Percentiles rank a stretch among this genome's conserved stretches.
phyloP scores from a whole-genome alignment of 2,888 invertebrate species.

The Dasypogon diadema region DNA sequence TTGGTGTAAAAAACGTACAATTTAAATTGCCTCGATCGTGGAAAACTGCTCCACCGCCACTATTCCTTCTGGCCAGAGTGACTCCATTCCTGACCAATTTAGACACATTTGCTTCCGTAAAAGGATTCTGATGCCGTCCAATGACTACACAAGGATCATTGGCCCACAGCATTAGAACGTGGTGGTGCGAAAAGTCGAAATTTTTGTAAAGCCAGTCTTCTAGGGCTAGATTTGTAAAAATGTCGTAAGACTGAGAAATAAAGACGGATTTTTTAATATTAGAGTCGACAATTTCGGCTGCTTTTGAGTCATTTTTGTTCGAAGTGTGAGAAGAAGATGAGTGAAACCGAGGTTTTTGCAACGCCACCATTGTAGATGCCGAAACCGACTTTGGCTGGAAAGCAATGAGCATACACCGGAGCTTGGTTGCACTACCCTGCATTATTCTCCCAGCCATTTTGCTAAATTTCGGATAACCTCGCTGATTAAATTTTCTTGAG shows the following conservation, averaged over 20 bases:
- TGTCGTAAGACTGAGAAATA: conserved; percentile 90
- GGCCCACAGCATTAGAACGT: conserved; percentile 90
- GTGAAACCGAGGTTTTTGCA: conserved; percentile 15
- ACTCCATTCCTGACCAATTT: conserved; percentile 77
- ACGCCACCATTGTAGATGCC: not conserved
- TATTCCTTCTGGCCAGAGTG: conserved; percentile 86
- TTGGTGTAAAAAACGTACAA: conserved; percentile 89
- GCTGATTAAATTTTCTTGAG: not conserved
- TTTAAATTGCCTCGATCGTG: conserved; percentile 96
- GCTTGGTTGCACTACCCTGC: conserved; percentile 36
- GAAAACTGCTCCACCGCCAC: conserved; percentile 97
- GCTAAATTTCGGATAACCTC: conserved; percentile 15
- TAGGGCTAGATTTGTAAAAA: conserved; percentile 92
- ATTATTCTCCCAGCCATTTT: conserved; percentile 53
- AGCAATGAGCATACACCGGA: conserved; percentile 41
- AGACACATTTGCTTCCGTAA: conserved; percentile 88
- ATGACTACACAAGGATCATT: conserved; percentile 96
- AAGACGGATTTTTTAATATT: conserved; percentile 87
- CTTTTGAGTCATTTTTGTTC: conserved; percentile 55
- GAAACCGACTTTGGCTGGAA: not conserved
- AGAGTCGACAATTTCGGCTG: conserved; percentile 64
- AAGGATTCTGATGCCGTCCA: conserved; percentile 97
- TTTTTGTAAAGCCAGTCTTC: conserved; percentile 97
- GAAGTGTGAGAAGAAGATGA: conserved; percentile 67
- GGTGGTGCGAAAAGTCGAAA: conserved; percentile 84